Conservation (phyloP, 2,113 vertebrate genomes). For the Platichthys stellatus region DNA sequence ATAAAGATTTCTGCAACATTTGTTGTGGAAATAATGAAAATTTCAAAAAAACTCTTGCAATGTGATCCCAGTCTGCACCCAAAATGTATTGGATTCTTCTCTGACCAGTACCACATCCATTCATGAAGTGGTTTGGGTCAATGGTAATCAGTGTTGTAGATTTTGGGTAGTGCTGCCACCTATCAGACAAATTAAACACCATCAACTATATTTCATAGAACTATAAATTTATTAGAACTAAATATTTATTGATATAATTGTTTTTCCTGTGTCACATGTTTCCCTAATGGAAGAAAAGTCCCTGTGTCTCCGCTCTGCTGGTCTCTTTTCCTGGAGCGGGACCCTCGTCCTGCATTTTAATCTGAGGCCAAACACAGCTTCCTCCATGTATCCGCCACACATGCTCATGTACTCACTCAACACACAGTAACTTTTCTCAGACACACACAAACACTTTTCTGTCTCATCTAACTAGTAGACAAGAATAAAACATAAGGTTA, state of each 20-base stretch:
- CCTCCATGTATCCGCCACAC: constrained; percentile 70
- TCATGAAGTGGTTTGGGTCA: no score
- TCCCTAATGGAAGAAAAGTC: constrained; percentile 59
- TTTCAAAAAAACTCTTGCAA: no score
- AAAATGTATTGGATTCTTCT: no score
- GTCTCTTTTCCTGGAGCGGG: constrained; percentile 69
- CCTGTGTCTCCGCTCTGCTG: constrained; percentile 41
- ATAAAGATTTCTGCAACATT: no score
- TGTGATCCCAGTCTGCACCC: no score
- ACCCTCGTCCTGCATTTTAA: constrained; percentile 74
- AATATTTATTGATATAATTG: constrained; percentile 24
- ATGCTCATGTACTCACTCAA: constrained; percentile 35
- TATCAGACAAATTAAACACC: neutral
- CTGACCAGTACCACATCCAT: no score
- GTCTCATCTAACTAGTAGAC: neutral
- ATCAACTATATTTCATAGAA: neutral
- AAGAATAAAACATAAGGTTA: no score
- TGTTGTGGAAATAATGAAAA: no score
- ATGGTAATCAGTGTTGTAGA: no score
- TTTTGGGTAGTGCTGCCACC: no score
- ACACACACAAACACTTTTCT: neutral
- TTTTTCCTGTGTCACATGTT: constrained; percentile 15
- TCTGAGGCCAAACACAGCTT: constrained; percentile 79
- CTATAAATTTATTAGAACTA: no score
- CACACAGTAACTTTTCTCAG: constrained; percentile 30